Conservation (phyloP, 2,797 vertebrate genomes). For the Coregonus ussuriensis region DNA sequence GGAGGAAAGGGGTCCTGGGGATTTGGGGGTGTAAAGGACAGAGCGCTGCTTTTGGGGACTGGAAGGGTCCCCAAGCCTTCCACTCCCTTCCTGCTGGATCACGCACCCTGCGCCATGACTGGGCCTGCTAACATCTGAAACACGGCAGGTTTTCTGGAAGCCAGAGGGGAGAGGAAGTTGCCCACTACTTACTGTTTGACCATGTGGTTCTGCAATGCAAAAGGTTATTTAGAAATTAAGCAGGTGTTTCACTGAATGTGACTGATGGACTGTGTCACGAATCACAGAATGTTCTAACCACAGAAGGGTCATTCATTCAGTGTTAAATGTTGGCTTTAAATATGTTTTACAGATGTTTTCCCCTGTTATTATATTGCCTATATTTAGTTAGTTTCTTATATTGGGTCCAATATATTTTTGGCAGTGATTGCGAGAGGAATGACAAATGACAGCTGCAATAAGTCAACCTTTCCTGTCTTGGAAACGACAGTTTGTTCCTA, state of each 20-base stretch:
- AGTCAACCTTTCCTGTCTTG: too few relatives aligned
- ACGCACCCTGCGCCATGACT: not conserved
- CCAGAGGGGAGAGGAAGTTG: not conserved
- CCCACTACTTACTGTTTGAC: not conserved
- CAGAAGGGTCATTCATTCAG: not conserved
- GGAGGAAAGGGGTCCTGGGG: too few relatives aligned
- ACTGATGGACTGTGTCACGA: not conserved
- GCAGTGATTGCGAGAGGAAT: too few relatives aligned
- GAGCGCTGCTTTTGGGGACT: not conserved
- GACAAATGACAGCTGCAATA: too few relatives aligned
- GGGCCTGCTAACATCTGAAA: not conserved
- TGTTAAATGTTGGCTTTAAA: not conserved
- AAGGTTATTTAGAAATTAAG: too few relatives aligned
- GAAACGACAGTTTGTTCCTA: too few relatives aligned
- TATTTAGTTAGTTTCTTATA: not conserved
- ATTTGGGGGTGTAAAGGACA: not conserved
- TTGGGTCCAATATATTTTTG: too few relatives aligned
- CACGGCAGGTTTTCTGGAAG: not conserved
- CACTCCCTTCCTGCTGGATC: constrained; percentile 4
- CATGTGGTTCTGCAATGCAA: not conserved
- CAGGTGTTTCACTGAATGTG: not conserved
- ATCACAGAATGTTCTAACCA: not conserved
- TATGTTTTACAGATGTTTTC: not conserved
- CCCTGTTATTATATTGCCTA: not conserved
- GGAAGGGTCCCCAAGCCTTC: not conserved